Evolutionary conservation across 2,113 vertebrate genomes (phyloP).

Genomic region (Hippolais icterina): DNA sequence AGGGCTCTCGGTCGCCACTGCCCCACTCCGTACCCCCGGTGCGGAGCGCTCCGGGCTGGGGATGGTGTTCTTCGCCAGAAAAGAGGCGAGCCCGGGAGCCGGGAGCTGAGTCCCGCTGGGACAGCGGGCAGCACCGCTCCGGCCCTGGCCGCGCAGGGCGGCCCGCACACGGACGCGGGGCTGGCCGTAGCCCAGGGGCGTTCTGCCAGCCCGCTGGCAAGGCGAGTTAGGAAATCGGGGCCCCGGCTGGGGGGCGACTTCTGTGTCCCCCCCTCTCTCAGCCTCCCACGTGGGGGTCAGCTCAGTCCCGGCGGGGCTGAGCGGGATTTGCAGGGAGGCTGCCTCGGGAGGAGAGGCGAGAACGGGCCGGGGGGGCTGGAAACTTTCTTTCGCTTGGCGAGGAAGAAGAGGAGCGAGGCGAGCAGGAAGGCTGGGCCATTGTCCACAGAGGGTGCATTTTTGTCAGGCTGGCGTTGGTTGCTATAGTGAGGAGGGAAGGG

Average conservation of each 20-base stretch:
- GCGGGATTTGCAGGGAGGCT: not conserved
- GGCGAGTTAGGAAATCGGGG: not conserved
- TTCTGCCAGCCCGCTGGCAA: not conserved
- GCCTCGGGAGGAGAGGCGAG: not conserved
- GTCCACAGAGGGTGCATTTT: slow-evolving; percentile 94
- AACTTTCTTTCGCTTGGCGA: slow-evolving; percentile 45
- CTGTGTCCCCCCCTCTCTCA: not conserved
- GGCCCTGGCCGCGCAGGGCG: not conserved
- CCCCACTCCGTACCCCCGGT: not conserved
- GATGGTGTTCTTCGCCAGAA: not conserved
- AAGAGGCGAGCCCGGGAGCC: not conserved
- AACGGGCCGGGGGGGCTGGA: not conserved
- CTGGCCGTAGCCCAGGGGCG: not conserved
- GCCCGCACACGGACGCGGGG: not conserved
- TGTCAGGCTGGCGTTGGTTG: slow-evolving; percentile 88
- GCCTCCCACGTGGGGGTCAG: not conserved
- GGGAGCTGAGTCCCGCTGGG: not conserved
- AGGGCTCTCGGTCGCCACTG: not conserved
- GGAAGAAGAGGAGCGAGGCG: slow-evolving; percentile 65
- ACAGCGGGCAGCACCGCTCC: not conserved
- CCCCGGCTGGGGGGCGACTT: not conserved
- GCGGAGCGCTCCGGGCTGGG: not conserved
- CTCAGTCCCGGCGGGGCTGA: not conserved
- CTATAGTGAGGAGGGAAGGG: slow-evolving; percentile 90
- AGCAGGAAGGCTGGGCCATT: slow-evolving; percentile 85